Percentiles rank a stretch among this genome's conserved stretches.
These are phyloP conservation scores for Darevskia nairensis DNA, from an alignment of 2,797 vertebrate species.

Conservation along the genomic window DNA sequence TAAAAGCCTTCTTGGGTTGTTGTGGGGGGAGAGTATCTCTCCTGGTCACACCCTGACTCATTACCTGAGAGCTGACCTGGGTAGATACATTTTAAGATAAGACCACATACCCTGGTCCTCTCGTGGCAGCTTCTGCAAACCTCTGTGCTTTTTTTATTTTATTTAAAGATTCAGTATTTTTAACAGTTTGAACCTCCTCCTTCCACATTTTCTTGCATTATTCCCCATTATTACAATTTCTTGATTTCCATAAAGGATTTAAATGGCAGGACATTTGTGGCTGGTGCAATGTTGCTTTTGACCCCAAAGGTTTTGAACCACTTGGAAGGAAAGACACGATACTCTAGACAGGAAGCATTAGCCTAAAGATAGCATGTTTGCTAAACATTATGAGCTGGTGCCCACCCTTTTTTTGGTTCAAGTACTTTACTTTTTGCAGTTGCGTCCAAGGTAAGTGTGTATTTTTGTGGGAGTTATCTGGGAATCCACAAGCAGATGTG, in stretches of 20 bases:
- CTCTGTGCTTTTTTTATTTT: accelerated
- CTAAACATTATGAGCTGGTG: background rate
- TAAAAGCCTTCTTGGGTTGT: background rate
- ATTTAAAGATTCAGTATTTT: background rate
- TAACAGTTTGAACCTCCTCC: background rate
- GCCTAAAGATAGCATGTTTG: slow-evolving; percentile 15
- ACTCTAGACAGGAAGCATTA: background rate
- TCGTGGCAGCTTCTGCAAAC: background rate
- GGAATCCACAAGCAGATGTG: slow-evolving; percentile 46
- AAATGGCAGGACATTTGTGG: background rate
- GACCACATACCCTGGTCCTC: too few relatives aligned
- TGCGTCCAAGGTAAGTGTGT: slow-evolving; percentile 1
- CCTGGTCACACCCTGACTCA: background rate
- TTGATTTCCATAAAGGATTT: background rate
- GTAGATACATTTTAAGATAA: background rate
- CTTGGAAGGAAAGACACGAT: background rate
- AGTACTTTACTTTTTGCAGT: slow-evolving; percentile 30
- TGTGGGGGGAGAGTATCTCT: too few relatives aligned
- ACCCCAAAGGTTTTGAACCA: background rate
- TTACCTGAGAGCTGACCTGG: background rate
- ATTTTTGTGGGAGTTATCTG: slow-evolving; percentile 61
- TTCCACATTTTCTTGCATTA: background rate
- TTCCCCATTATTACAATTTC: too few relatives aligned
- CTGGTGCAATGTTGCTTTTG: background rate
- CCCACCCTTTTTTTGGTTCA: slow-evolving; percentile 34